Evolutionary conservation across 2,797 vertebrate genomes (phyloP), one percentile per base, ranked within the genome.

Genomic region (Pteronotus mesoamericanus): DNA sequence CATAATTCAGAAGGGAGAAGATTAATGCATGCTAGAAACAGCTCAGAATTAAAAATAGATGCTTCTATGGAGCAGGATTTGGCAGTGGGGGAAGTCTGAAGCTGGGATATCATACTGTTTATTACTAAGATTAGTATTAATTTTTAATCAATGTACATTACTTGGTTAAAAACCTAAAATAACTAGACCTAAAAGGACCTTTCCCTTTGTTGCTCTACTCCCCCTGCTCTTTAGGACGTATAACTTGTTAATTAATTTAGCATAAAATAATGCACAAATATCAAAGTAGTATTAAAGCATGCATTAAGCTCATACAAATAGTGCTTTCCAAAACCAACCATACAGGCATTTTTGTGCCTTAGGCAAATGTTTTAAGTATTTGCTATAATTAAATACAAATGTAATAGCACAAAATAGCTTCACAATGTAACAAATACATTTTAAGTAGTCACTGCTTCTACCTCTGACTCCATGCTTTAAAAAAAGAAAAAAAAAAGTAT

Each of bases 211-310:
- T 85, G 10, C 29, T 92, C 7, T 26, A 46, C 19, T 88, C 16
- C 4, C 78, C 19, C 61, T 85, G 15, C 53, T 89, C 69, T 19
- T 95, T 24, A 21, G 82, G 80, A 68, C 46, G 68, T 82, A 71
- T 96, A 93, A 59, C 34, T 6, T 87, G 32, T 77, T 93, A 71
- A 69, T 75, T 89, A 57, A 87, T 68, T 51, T 68, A 87, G n/a
- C 37, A 72, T 86, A 71, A 64, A 78, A 69, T 85, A 89, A 91
- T 37, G 44, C 53, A 48, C 61, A 89, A 91, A 89, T 51, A 77
- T 26, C n/a, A 91, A 86, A 78, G 10, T 34, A 72, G 14, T 48
- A 88, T 21, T 80, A 95, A 80, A 82, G 79, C 22, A 69, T 55
- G 26, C 51, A 55, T 57, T 78, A 74, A 64, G 26, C 55, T 69